A percentile compares a stretch with the other conserved stretches of the same genome.
These are phyloP conservation scores for Euphydryas editha DNA, from an alignment of 2,888 invertebrate species.

Conservation along the genomic window DNA sequence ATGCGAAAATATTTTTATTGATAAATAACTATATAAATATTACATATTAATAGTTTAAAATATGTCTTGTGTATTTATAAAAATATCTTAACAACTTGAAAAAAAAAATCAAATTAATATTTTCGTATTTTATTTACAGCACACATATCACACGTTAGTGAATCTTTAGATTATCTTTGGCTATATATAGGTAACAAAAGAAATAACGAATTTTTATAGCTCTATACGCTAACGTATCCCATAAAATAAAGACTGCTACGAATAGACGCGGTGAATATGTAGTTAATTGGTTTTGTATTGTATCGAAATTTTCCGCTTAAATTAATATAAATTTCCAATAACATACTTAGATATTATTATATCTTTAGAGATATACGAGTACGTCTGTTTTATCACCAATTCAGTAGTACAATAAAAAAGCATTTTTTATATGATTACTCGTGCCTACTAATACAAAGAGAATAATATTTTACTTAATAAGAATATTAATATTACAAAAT, in stretches of 20 bases:
- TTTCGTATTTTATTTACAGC: neutral
- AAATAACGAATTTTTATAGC: constrained; percentile 24
- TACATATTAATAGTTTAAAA: too few relatives aligned
- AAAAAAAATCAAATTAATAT: neutral
- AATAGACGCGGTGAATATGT: constrained; percentile 33
- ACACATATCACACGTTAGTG: neutral
- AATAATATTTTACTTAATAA: too few relatives aligned
- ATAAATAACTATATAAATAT: too few relatives aligned
- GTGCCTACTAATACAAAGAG: too few relatives aligned
- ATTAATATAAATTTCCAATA: neutral
- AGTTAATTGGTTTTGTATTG: constrained; percentile 29
- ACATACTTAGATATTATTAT: neutral
- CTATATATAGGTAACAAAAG: neutral
- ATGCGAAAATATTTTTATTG: neutral
- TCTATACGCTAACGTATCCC: constrained; percentile 31
- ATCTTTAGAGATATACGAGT: too few relatives aligned
- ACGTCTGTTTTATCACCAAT: too few relatives aligned
- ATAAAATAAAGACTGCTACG: constrained; percentile 37
- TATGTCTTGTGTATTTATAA: too few relatives aligned
- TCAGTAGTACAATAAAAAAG: too few relatives aligned
- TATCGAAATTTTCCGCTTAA: constrained; percentile 18
- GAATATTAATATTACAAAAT: too few relatives aligned
- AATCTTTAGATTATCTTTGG: neutral
- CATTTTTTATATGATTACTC: too few relatives aligned
- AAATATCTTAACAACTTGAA: too few relatives aligned